Evolutionary conservation across 2,888 invertebrate genomes (phyloP).

Genomic region (Caenorhabditis zanzibari): DNA sequence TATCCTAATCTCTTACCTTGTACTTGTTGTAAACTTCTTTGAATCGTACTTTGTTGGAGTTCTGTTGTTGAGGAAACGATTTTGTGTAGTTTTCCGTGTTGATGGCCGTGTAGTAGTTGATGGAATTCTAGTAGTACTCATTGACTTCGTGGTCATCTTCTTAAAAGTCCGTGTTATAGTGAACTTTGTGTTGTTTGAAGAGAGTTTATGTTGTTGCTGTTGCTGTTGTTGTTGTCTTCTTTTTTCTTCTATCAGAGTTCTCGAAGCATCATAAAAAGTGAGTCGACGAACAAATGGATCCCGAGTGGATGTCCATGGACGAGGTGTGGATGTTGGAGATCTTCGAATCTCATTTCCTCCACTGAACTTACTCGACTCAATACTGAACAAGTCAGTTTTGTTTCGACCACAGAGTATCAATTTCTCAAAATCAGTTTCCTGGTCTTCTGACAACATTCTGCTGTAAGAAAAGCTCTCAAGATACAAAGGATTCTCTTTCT

Average conservation of each 20-base stretch:
- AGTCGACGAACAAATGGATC: slow-evolving; percentile 60
- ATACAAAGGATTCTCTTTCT: neutral
- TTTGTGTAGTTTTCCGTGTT: slow-evolving; percentile 15
- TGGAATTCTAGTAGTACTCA: slow-evolving; percentile 22
- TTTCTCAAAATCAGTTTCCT: slow-evolving; percentile 63
- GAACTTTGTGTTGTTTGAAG: slow-evolving; percentile 16
- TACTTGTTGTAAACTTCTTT: neutral
- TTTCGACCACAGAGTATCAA: slow-evolving; percentile 60
- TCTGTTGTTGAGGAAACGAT: neutral
- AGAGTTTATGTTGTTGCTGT: slow-evolving; percentile 5
- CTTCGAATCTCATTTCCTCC: slow-evolving; percentile 60
- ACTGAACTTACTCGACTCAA: slow-evolving; percentile 51
- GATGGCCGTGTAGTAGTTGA: slow-evolving; percentile 17
- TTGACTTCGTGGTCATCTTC: slow-evolving; percentile 45
- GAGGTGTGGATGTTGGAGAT: slow-evolving; percentile 43
- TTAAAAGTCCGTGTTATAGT: slow-evolving; percentile 58
- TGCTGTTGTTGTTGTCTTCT: slow-evolving; percentile 15
- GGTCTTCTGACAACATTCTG: slow-evolving; percentile 46
- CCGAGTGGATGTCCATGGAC: slow-evolving; percentile 57
- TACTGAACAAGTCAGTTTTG: slow-evolving; percentile 16
- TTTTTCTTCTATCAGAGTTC: slow-evolving; percentile 48
- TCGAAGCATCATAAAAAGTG: slow-evolving; percentile 56
- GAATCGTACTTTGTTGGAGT: slow-evolving; percentile 24
- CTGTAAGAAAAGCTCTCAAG: slow-evolving; percentile 16
- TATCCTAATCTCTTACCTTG: neutral